Conservation (phyloP, 37 sponge, comb jelly and placozoan genomes). For the Bolinopsis microptera region DNA sequence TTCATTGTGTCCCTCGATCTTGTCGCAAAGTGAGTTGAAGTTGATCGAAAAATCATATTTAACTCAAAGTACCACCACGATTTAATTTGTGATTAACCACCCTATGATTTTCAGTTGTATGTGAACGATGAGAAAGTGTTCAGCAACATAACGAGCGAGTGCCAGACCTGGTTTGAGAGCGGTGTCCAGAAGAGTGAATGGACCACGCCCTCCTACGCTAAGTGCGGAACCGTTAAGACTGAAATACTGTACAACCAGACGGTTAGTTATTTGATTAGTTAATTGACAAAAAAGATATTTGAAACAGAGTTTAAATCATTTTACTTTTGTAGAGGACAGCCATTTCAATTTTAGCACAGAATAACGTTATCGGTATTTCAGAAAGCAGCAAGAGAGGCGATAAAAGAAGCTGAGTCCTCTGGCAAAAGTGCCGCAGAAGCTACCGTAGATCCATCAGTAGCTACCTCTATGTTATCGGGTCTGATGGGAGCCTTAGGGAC, state of each 20-base stretch:
- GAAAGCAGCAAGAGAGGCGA: constrained; percentile 32
- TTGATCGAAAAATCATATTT: too few species aligned
- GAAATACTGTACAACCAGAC: background rate
- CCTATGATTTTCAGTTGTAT: background rate
- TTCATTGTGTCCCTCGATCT: too few species aligned
- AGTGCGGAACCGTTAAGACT: background rate
- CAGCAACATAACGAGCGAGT: background rate
- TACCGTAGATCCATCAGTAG: background rate
- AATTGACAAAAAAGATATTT: too few species aligned
- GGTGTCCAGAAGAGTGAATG: background rate
- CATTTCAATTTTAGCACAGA: too few species aligned
- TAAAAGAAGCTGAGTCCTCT: background rate
- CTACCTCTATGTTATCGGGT: background rate
- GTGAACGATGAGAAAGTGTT: background rate
- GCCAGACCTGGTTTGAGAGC: background rate
- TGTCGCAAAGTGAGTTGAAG: too few species aligned
- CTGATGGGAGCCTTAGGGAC: background rate
- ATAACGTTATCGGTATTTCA: too few species aligned
- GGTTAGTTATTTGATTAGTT: background rate
- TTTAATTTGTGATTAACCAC: too few species aligned
- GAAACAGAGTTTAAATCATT: too few species aligned
- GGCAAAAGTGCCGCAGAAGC: background rate
- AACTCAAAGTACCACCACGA: too few species aligned
- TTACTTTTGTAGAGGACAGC: too few species aligned
- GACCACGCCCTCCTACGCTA: constrained; percentile 3